Percentiles rank a stretch among this genome's conserved stretches.
phyloP scores from a whole-genome alignment of 2,888 invertebrate genomes.

The Deilephila elpenor region DNA sequence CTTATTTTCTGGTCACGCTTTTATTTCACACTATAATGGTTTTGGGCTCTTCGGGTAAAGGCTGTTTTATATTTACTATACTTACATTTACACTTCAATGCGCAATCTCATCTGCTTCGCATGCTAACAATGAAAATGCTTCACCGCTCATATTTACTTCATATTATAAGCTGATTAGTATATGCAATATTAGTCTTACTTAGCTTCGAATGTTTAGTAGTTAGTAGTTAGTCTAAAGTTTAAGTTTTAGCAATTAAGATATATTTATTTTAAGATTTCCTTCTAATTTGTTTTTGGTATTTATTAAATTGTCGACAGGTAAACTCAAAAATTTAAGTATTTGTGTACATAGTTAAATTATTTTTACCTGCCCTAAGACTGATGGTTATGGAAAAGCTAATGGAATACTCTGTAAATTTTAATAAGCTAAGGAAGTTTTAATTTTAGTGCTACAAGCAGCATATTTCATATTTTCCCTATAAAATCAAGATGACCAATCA shows the following conservation, averaged over 20 bases:
- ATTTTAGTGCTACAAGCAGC: too few species aligned
- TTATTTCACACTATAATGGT: constrained; percentile 31
- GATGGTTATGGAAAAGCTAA: too few species aligned
- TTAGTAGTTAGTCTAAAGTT: neutral
- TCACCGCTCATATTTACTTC: neutral
- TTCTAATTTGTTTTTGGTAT: too few species aligned
- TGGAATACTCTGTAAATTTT: too few species aligned
- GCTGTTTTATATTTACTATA: constrained; percentile 29
- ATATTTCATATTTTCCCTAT: too few species aligned
- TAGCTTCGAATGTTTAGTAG: neutral
- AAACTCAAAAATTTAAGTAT: too few species aligned
- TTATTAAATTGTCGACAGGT: too few species aligned
- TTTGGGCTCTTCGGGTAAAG: constrained; percentile 36
- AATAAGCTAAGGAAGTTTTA: too few species aligned
- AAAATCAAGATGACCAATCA: too few species aligned
- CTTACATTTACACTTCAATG: constrained; percentile 21
- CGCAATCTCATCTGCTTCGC: constrained; percentile 23
- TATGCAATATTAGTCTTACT: neutral
- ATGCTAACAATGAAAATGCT: constrained; percentile 24
- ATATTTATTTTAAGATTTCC: neutral
- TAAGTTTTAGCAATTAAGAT: neutral
- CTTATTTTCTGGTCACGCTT: constrained; percentile 29
- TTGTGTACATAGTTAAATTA: too few species aligned
- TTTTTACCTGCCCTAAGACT: too few species aligned
- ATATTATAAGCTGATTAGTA: constrained; percentile 11